A percentile compares a stretch with the other conserved stretches of the same genome.
phyloP scores from a whole-genome alignment of 1,140 invertebrate genomes.

The Marisa cornuarietis region DNA sequence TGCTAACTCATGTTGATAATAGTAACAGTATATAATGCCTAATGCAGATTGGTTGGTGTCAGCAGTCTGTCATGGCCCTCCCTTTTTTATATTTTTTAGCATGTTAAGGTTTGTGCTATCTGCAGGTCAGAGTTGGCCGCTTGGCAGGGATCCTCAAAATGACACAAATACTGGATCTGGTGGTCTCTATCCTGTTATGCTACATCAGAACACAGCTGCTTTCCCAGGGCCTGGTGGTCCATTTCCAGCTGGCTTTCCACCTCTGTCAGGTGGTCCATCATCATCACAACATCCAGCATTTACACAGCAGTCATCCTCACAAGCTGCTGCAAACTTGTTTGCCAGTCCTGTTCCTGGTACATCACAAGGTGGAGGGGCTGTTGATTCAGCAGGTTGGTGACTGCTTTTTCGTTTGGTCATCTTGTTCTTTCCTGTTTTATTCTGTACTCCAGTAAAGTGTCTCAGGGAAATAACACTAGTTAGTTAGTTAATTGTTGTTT shows the following conservation, averaged over 20 bases:
- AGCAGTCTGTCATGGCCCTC: too few relatives aligned
- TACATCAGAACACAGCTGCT: slow-evolving; percentile 16
- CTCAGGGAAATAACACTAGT: too few relatives aligned
- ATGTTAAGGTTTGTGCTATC: not conserved
- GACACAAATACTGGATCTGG: slow-evolving; percentile 3
- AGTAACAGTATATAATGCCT: not conserved
- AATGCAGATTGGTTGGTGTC: too few relatives aligned
- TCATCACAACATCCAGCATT: slow-evolving; percentile 7
- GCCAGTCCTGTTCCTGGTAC: slow-evolving; percentile 15
- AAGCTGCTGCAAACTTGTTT: slow-evolving; percentile 1
- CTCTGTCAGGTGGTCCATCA: not conserved
- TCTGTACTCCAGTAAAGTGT: too few relatives aligned
- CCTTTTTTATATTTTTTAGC: not conserved
- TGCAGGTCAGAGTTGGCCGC: slow-evolving; percentile 16
- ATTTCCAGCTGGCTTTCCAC: slow-evolving; percentile 11
- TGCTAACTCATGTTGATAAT: not conserved
- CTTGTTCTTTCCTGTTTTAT: too few relatives aligned
- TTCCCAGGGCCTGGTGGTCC: not conserved
- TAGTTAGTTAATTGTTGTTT: too few relatives aligned
- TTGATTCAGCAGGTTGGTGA: slow-evolving; percentile 23
- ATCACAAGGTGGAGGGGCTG: slow-evolving; percentile 3
- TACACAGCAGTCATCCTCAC: not conserved
- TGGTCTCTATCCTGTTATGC: slow-evolving; percentile 18
- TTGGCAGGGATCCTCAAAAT: slow-evolving; percentile 14
- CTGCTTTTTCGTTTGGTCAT: not conserved